phyloP scores from a whole-genome alignment of 1,140 invertebrate genomes.

The Penaeus indicus region DNA sequence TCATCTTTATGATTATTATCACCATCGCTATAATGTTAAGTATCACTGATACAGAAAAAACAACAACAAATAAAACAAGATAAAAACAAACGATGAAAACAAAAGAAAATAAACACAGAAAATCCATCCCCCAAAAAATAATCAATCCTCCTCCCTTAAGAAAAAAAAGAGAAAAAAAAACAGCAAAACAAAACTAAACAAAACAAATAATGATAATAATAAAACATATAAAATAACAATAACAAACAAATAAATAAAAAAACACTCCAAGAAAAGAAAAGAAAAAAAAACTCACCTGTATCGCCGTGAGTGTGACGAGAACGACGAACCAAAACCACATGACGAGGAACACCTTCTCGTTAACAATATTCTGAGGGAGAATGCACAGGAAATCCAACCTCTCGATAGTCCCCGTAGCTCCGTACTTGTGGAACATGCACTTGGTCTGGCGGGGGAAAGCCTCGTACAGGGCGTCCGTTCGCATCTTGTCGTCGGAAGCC shows the following conservation, averaged over 20 bases:
- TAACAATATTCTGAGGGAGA: slow-evolving; percentile 67
- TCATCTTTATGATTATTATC: too few species aligned
- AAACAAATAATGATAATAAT: too few species aligned
- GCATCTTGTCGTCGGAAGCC: slow-evolving; percentile 18
- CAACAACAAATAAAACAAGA: too few species aligned
- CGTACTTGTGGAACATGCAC: slow-evolving; percentile 73
- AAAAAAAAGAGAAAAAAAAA: too few species aligned
- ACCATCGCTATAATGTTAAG: too few species aligned
- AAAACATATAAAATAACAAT: too few species aligned
- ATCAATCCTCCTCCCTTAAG: too few species aligned
- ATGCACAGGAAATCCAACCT: slow-evolving; percentile 66
- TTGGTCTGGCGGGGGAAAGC: slow-evolving; percentile 57
- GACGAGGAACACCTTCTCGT: slow-evolving; percentile 68
- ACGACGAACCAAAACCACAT: slow-evolving; percentile 68
- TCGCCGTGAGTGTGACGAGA: slow-evolving; percentile 65
- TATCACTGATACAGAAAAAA: too few species aligned
- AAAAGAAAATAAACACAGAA: too few species aligned
- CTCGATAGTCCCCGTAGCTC: slow-evolving; percentile 68
- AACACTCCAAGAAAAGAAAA: background rate
- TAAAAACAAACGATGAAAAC: too few species aligned
- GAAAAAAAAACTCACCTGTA: slow-evolving; percentile 24
- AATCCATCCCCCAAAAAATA: too few species aligned
- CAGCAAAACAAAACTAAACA: too few species aligned
- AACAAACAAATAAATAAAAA: background rate
- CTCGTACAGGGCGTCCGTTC: slow-evolving; percentile 44